A percentile compares a stretch with the other conserved stretches of the same genome.
Conservation (phyloP, 2,888 invertebrate genomes). For the Sphaeridia pumilis region DNA sequence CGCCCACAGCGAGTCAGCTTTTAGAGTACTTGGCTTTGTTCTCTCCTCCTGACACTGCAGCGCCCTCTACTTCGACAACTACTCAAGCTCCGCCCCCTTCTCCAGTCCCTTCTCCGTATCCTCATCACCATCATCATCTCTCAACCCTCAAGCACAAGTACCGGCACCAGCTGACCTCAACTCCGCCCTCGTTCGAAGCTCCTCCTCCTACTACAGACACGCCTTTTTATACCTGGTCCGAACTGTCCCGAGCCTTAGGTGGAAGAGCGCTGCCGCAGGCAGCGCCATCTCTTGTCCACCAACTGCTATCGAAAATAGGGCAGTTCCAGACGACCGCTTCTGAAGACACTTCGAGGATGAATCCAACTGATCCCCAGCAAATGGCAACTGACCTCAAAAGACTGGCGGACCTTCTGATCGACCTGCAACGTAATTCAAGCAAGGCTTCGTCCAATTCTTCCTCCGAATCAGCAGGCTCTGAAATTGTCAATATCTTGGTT, state of each 20-base stretch:
- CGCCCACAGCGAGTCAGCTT: constrained; percentile 30
- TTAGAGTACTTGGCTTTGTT: constrained; percentile 30
- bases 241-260: constrained; percentile 23
- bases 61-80: no score
- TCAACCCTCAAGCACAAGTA: not conserved
- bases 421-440: constrained; percentile 15
- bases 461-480: constrained; percentile 19
- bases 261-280: not conserved
- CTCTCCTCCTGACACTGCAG: constrained; percentile 17
- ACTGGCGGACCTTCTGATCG: constrained; percentile 31
- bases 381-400: constrained; percentile 34
- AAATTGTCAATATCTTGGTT: constrained; percentile 34
- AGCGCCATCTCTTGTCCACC: not conserved
- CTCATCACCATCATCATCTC: not conserved
- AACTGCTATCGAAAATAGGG: no score
- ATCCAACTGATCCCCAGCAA: constrained; percentile 33
- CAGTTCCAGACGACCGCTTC: no score
- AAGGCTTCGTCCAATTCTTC: not conserved
- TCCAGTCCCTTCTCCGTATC: no score
- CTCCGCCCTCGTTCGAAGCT: not conserved
- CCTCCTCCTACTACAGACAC: constrained; percentile 1
- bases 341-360: constrained; percentile 21
- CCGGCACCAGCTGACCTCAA: not conserved
- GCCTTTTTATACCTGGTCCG: constrained; percentile 31
- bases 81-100: no score